phyloP scores from a whole-genome alignment of 2,888 invertebrate species.

The Heliconius charithonia region DNA sequence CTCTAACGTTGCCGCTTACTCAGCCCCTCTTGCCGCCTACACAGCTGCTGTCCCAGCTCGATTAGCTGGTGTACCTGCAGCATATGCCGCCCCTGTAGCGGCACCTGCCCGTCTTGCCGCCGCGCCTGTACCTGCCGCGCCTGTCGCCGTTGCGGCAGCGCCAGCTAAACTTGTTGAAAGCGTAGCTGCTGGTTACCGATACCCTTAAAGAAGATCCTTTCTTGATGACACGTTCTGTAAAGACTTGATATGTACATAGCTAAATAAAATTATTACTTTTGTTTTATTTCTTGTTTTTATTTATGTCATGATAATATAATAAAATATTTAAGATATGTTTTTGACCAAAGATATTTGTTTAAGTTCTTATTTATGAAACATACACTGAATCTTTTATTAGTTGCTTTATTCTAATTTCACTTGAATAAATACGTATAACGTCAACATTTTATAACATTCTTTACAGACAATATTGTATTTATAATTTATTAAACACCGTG shows the following conservation, averaged over 20 bases:
- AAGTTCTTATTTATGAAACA: too few relatives aligned
- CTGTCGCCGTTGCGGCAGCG: conserved; percentile 65
- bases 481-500: too few relatives aligned
- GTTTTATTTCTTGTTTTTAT: conserved; percentile 26
- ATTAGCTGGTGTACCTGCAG: conserved; percentile 13
- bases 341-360: too few relatives aligned
- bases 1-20: conserved; percentile 14
- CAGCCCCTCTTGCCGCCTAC: conserved; percentile 40
- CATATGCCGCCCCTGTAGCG: conserved; percentile 41
- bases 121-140: conserved; percentile 43
- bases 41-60: conserved; percentile 36
- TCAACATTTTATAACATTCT: too few relatives aligned
- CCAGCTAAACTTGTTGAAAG: conserved; percentile 85
- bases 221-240: conserved; percentile 62
- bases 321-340: not conserved
- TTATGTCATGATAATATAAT: not conserved
- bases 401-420: too few relatives aligned
- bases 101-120: conserved; percentile 34
- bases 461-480: too few relatives aligned
- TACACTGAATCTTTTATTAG: too few relatives aligned
- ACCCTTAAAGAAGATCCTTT: conserved; percentile 64
- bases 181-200: conserved; percentile 70
- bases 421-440: too few relatives aligned
- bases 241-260: conserved; percentile 75
- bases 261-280: conserved; percentile 49